Evolutionary conservation across 2,888 invertebrate genomes (phyloP), one percentile per base, ranked within the genome.

Genomic region (Drosophila mulleri): DNA sequence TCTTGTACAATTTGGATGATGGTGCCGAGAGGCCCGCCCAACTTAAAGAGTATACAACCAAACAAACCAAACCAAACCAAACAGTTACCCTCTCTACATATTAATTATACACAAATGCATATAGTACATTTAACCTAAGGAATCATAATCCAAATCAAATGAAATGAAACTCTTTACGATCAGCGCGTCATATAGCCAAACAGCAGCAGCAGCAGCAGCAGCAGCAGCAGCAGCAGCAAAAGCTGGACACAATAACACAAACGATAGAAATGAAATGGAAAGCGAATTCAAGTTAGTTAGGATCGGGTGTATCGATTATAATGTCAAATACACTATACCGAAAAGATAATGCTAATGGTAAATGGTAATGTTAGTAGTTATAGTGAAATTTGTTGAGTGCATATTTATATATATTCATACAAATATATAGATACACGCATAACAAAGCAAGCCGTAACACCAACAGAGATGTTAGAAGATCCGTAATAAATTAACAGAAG

Each of bases 351-450:
- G 70, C 67, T 70, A 70, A 82, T 64, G 71, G 68, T 70, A 77
- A 50, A 35, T 87, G 77, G 84, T 72, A 84, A 89, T 77, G 63
- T 70, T 80, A 84, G 77, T 82, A 82, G 76, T 74, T 80, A 82
- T 84, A 88, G 88, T 76, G 58, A 84, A 86, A 89, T 76, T 89
- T 86, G 85, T 89, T 89, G 86, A 88, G 80, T 76, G 79, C 72
- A 88, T 59, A 74, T 63, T 75, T 54, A 79, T 52, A 58, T 59
- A 52, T 37, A 41, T 54, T 26, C 37, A 53, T 39, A 37, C 52
- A 54, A 4, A 82, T 63, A 85, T 63, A 78, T 42, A 68, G 29
- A 68, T n/a, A 67, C 50, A 75, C 29, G 68, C 50, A 64, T 52
- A 54, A 42, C 50, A 60, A 52, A 48, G 23, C 50, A 58, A 52